Percentiles rank a stretch among this genome's conserved stretches.
These are phyloP conservation scores for Lasioglossum zephyrum DNA, from an alignment of 2,888 invertebrate species.

Conservation along the genomic window DNA sequence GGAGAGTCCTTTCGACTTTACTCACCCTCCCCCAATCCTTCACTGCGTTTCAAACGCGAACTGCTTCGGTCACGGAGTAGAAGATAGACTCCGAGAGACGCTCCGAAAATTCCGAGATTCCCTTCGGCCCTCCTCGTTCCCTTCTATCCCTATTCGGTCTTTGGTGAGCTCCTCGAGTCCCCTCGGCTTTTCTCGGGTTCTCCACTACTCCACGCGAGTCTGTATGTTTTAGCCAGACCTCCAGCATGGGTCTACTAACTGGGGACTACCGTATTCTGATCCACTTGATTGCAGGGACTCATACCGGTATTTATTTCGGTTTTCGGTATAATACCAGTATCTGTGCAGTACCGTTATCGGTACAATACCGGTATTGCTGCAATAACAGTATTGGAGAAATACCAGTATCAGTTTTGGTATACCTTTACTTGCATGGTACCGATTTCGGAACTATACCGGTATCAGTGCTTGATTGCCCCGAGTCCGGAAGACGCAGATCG, in stretches of 20 bases:
- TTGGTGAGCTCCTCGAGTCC: neutral
- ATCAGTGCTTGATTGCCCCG: slow-evolving; percentile 23
- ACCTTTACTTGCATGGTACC: no score
- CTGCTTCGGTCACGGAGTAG: no score
- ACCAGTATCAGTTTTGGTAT: no score
- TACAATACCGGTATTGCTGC: no score
- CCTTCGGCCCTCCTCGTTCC: neutral
- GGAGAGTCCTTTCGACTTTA: neutral
- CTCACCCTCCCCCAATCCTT: neutral
- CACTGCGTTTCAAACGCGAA: no score
- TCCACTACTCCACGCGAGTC: neutral
- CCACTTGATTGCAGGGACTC: neutral
- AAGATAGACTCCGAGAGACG: neutral
- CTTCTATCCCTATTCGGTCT: no score
- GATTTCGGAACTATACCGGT: no score
- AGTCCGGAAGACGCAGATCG: slow-evolving; percentile 56
- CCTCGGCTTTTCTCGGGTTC: neutral
- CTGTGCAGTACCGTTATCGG: no score
- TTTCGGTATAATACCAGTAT: no score
- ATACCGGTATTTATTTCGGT: no score
- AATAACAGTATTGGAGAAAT: no score
- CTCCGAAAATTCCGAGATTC: neutral
- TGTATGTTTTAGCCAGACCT: neutral
- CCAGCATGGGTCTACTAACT: neutral
- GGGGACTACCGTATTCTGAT: neutral